These are phyloP conservation scores for Lasioglossum leucozonium DNA, from an alignment of 2,888 invertebrate species.

Conservation along the genomic window DNA sequence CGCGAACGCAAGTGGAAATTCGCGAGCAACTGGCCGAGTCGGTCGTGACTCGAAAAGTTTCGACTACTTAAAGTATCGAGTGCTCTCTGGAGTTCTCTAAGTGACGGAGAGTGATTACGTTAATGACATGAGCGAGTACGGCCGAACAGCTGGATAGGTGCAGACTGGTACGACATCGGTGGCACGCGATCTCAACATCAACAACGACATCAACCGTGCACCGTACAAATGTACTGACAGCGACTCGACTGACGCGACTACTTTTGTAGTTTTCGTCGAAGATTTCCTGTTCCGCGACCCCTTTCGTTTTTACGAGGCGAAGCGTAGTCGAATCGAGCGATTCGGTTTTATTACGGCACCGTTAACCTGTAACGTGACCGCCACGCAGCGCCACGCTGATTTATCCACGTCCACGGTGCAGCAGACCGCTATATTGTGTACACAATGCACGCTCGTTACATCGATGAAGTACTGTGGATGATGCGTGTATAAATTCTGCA, in stretches of 20 bases:
- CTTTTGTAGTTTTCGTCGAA: conserved; percentile 64
- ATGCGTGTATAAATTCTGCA: conserved; percentile 65
- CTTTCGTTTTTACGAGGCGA: conserved; percentile 64
- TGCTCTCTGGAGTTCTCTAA: conserved; percentile 65
- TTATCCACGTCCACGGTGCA: conserved; percentile 51
- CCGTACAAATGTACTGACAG: conserved; percentile 37
- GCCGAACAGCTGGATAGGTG: conserved; percentile 73
- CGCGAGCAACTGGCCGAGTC: conserved; percentile 25
- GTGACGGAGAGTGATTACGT: conserved; percentile 80
- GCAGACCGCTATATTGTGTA: conserved; percentile 29
- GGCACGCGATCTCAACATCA: conserved; percentile 81
- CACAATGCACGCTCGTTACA: conserved; percentile 46
- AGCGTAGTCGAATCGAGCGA: conserved; percentile 65
- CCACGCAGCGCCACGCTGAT: conserved; percentile 29
- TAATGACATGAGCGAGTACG: conserved; percentile 75
- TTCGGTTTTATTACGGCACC: conserved; percentile 70
- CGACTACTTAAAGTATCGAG: conserved; percentile 63
- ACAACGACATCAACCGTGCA: conserved; percentile 71
- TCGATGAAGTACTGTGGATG: conserved; percentile 59
- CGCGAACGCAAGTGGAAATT: conserved; percentile 31
- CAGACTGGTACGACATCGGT: conserved; percentile 79
- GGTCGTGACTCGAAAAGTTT: conserved; percentile 56
- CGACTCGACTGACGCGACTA: conserved; percentile 48
- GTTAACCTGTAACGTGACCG: conserved; percentile 35
- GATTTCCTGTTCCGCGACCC: conserved; percentile 42